Evolutionary conservation across 2,113 vertebrate genomes (phyloP).

Genomic region (Labeo catla): DNA sequence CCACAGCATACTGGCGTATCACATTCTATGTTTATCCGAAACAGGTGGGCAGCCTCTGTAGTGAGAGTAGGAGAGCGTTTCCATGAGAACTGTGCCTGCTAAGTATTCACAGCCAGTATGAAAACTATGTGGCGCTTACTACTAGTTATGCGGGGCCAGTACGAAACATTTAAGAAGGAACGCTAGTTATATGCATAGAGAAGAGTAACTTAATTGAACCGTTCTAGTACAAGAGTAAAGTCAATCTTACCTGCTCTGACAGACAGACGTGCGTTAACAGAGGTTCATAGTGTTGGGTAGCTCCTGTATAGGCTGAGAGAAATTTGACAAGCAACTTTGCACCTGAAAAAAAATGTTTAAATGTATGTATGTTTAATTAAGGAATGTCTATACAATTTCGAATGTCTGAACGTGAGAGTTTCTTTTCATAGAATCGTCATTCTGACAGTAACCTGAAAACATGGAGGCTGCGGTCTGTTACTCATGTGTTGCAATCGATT

Average conservation of each 20-base stretch:
- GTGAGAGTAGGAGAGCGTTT: constrained; percentile 57
- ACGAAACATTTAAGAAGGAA: not conserved
- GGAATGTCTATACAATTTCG: not conserved
- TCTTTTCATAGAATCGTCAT: constrained; percentile 5
- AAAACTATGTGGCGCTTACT: constrained; percentile 47
- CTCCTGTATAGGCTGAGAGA: constrained; percentile 3
- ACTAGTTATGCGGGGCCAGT: not conserved
- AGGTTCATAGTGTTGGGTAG: constrained; percentile 35
- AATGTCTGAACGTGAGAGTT: not conserved
- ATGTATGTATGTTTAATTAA: not conserved
- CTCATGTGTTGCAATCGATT: not conserved
- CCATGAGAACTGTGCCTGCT: constrained; percentile 57
- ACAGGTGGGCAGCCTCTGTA: constrained; percentile 60
- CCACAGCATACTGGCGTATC: constrained; percentile 37
- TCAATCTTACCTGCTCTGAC: constrained; percentile 43
- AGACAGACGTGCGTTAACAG: constrained; percentile 28
- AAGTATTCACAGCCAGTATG: constrained; percentile 44
- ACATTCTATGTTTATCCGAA: constrained; percentile 46
- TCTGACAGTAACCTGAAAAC: constrained; percentile 24
- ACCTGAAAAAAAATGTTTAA: not conserved
- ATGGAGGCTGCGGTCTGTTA: constrained; percentile 31
- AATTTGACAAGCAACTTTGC: constrained; percentile 1
- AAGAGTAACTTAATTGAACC: not conserved
- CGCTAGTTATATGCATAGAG: not conserved
- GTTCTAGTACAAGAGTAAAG: not conserved